Conservation (phyloP, 2,113 vertebrate species). For the Clinocottus analis region DNA sequence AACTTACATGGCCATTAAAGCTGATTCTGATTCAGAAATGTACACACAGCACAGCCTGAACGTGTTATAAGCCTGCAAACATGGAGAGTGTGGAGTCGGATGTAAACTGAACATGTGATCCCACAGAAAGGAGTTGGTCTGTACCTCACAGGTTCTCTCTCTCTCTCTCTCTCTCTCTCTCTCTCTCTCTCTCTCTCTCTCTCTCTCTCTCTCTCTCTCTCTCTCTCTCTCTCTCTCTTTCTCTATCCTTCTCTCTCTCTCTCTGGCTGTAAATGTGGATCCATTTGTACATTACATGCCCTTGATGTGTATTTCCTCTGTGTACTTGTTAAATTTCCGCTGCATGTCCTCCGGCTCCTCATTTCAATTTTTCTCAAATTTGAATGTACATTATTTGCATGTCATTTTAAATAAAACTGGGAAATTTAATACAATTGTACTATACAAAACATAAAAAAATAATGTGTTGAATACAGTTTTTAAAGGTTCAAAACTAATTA, state of each 20-base stretch:
- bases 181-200: background rate
- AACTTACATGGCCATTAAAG: too few species aligned
- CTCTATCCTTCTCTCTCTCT: background rate
- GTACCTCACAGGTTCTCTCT: slow-evolving; percentile 5
- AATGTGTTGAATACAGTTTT: background rate
- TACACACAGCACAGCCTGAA: slow-evolving; percentile 1
- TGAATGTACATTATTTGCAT: background rate
- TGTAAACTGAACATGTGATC: slow-evolving; percentile 40
- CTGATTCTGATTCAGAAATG: too few species aligned
- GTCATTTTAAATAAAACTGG: background rate
- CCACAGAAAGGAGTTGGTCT: slow-evolving; percentile 6
- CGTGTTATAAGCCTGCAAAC: background rate
- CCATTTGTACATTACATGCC: background rate
- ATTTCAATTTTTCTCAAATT: background rate
- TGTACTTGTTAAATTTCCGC: background rate
- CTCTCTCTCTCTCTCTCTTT: too few species aligned
- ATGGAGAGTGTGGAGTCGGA: slow-evolving; percentile 39
- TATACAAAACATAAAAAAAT: background rate
- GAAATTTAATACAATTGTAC: background rate
- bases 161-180: background rate
- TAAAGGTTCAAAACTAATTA: background rate
- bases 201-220: background rate
- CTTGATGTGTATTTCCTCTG: background rate
- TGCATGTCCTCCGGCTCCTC: background rate
- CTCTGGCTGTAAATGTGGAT: background rate